Percentiles rank a stretch among this genome's conserved stretches.
Conservation (phyloP, 2,888 invertebrate species). For the Lepidocyrtinus sp. region DNA sequence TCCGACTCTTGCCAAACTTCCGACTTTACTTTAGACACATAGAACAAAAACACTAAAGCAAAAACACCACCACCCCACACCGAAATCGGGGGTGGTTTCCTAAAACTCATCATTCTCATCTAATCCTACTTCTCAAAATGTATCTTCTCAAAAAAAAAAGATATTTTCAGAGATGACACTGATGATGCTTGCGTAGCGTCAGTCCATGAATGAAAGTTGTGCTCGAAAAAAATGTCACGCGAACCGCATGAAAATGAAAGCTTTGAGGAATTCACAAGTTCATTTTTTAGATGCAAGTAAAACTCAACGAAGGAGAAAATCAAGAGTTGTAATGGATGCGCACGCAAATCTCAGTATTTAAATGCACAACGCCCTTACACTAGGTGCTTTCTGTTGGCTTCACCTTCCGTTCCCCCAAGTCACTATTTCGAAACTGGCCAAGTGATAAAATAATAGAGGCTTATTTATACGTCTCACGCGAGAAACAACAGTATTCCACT, state of each 20-base stretch:
- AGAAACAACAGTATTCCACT: not conserved
- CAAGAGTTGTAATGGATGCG: not conserved
- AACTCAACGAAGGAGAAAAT: not conserved
- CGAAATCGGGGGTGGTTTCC: no score
- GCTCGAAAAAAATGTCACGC: not conserved
- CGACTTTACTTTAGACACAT: no score
- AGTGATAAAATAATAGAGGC: conserved; percentile 41
- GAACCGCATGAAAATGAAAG: not conserved
- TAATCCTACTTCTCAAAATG: no score
- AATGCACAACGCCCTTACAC: not conserved
- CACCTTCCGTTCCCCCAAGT: conserved; percentile 6
- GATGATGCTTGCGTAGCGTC: not conserved
- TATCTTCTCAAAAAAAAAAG: no score
- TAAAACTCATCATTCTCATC: no score
- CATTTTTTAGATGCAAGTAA: not conserved
- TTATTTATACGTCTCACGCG: conserved; percentile 30
- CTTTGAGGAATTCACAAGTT: not conserved
- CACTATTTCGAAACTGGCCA: conserved; percentile 46
- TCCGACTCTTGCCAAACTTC: no score
- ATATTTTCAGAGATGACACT: no score
- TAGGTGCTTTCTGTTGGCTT: no score
- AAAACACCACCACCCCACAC: no score
- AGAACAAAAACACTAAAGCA: no score
- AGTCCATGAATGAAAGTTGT: not conserved
- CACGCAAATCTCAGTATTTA: not conserved